Evolutionary conservation across 2,113 vertebrate genomes (phyloP).

Genomic region (Scomber colias): DNA sequence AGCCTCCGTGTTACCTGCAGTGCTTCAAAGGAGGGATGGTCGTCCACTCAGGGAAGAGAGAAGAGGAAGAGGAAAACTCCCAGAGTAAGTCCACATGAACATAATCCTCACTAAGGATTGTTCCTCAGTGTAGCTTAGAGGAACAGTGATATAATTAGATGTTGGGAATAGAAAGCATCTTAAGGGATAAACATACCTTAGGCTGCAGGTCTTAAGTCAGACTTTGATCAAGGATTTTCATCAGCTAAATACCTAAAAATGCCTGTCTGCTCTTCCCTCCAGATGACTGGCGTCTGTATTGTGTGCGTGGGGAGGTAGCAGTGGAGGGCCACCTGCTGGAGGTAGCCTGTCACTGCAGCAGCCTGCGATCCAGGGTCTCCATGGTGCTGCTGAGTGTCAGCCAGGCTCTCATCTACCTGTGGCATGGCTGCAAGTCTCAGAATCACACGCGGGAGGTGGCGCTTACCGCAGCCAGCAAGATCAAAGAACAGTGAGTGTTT

Average conservation of each 20-base stretch:
- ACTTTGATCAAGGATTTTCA: too few species aligned
- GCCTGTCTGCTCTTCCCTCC: neutral
- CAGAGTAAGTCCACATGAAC: slow-evolving; percentile 85
- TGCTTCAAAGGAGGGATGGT: slow-evolving; percentile 96
- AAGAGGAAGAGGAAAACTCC: slow-evolving; percentile 93
- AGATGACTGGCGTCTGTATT: slow-evolving; percentile 96
- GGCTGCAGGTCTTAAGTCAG: too few species aligned
- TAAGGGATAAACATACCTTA: too few species aligned
- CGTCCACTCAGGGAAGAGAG: slow-evolving; percentile 92
- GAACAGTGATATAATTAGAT: too few species aligned
- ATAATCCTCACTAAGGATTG: neutral
- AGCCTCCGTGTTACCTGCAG: slow-evolving; percentile 94
- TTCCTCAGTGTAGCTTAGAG: neutral
- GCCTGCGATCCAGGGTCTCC: slow-evolving; percentile 92
- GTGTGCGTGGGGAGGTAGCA: slow-evolving; percentile 91
- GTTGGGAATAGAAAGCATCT: too few species aligned
- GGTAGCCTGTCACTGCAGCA: slow-evolving; percentile 95
- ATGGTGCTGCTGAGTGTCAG: slow-evolving; percentile 94
- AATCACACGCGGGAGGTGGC: slow-evolving; percentile 90
- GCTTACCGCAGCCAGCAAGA: slow-evolving; percentile 88
- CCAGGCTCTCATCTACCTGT: slow-evolving; percentile 93
- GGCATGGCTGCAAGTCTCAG: slow-evolving; percentile 96
- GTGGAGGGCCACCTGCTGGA: slow-evolving; percentile 94
- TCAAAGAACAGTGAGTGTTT: slow-evolving; percentile 92
- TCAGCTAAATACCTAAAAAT: neutral